Evolutionary conservation across 2,888 invertebrate genomes (phyloP).

Genomic region (Phrixothrix hirtus): DNA sequence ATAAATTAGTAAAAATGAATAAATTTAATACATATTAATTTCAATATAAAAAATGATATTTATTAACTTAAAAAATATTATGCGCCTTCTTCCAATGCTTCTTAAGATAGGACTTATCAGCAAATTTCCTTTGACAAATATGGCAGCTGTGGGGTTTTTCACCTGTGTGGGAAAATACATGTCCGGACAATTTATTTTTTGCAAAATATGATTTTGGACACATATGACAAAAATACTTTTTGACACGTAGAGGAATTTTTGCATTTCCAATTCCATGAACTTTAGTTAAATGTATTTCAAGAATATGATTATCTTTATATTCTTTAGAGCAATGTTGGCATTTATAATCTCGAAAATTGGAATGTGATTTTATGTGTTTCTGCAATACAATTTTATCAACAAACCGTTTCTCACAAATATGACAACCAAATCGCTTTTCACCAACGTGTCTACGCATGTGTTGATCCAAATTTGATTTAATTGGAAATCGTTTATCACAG

Average conservation of each 20-base stretch:
- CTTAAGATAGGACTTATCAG: constrained; percentile 60
- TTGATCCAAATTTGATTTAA: constrained; percentile 49
- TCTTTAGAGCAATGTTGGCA: constrained; percentile 60
- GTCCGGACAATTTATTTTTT: constrained; percentile 48
- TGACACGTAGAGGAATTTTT: constrained; percentile 58
- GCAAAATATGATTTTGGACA: constrained; percentile 47
- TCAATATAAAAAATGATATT: background rate
- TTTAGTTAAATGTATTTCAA: constrained; percentile 60
- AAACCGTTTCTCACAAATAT: constrained; percentile 47
- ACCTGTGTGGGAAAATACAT: constrained; percentile 46
- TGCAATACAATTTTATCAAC: constrained; percentile 45
- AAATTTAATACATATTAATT: background rate
- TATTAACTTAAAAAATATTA: constrained; percentile 45
- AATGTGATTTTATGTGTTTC: constrained; percentile 48
- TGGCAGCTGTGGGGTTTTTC: constrained; percentile 46
- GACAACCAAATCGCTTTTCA: constrained; percentile 48
- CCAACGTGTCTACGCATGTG: constrained; percentile 49
- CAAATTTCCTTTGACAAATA: constrained; percentile 48
- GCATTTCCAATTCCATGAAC: constrained; percentile 55
- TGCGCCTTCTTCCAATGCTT: constrained; percentile 60
- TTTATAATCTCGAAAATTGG: constrained; percentile 42
- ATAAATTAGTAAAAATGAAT: background rate
- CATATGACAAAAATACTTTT: constrained; percentile 54
- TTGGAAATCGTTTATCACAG: constrained; percentile 46
- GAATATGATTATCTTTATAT: constrained; percentile 59